Conservation (phyloP, 2,797 vertebrate genomes). For the Linurgus olivaceus region DNA sequence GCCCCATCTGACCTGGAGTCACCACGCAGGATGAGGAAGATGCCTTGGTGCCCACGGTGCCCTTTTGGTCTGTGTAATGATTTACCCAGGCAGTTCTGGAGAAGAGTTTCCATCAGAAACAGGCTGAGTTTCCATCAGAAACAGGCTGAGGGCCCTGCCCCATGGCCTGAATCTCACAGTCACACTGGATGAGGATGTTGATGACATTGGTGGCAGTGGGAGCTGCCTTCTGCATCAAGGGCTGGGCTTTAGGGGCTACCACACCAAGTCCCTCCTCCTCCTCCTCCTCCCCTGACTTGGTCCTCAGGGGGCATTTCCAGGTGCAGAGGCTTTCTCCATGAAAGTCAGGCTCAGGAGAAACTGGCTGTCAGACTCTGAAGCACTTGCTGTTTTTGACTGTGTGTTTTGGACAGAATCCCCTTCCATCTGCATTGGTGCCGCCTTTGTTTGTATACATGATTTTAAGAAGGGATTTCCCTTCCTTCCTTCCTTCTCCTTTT, state of each 20-base stretch:
- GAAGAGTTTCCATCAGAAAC: neutral
- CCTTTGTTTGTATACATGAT: constrained; percentile 3
- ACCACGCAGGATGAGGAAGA: fast-evolving
- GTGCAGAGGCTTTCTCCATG: neutral
- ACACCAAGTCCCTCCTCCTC: neutral
- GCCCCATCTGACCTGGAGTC: neutral
- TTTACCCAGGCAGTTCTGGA: neutral
- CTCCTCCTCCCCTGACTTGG: fast-evolving
- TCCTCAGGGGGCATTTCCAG: neutral
- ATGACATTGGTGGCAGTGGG: fast-evolving
- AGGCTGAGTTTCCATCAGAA: neutral
- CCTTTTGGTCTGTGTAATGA: neutral
- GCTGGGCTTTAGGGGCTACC: neutral
- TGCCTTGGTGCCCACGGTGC: fast-evolving
- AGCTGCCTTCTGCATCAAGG: neutral
- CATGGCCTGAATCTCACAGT: neutral
- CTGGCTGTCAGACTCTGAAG: neutral
- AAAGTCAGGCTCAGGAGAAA: neutral
- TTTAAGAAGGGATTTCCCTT: constrained; percentile 14
- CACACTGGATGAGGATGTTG: neutral
- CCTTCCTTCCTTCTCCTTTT: neutral
- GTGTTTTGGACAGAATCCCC: neutral
- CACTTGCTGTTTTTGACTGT: neutral
- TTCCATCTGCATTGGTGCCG: constrained; percentile 24
- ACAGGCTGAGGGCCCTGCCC: neutral